phyloP scores from a whole-genome alignment of 2,888 invertebrate species.

The Chloroclysta siterata region DNA sequence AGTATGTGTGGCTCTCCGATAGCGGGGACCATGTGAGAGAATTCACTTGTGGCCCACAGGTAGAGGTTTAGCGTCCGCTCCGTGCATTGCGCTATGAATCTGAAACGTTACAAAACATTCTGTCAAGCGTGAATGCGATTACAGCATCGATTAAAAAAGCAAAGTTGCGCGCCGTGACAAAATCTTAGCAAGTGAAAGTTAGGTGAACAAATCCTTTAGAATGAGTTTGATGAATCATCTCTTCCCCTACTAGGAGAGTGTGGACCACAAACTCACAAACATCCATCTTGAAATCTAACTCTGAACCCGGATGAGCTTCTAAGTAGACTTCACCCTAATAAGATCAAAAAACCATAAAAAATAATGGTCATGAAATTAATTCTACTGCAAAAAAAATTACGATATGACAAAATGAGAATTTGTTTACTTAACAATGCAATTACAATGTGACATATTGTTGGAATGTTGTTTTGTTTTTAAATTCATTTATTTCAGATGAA shows the following conservation, averaged over 20 bases:
- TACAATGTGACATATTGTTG: neutral
- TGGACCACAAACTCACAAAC: too few relatives aligned
- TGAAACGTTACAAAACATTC: constrained; percentile 45
- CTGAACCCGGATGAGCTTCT: too few relatives aligned
- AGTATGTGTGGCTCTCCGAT: constrained; percentile 82
- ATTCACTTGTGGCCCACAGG: constrained; percentile 92
- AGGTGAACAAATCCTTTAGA: too few relatives aligned
- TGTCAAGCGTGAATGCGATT: neutral
- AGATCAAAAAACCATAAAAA: too few relatives aligned
- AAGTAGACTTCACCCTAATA: too few relatives aligned
- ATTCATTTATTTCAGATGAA: too few relatives aligned
- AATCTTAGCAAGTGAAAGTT: neutral
- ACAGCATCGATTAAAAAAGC: neutral
- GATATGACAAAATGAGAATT: neutral
- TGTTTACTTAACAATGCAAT: neutral
- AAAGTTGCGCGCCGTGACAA: neutral
- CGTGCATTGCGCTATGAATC: constrained; percentile 97
- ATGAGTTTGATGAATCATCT: too few relatives aligned
- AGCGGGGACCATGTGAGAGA: constrained; percentile 88
- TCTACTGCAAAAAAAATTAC: too few relatives aligned
- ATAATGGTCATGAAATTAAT: too few relatives aligned
- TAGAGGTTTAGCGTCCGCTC: constrained; percentile 95
- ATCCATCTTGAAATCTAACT: too few relatives aligned
- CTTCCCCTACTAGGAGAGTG: too few relatives aligned
- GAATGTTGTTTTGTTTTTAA: too few relatives aligned